Percentiles rank a stretch among this genome's conserved stretches.
phyloP scores from a whole-genome alignment of 2,797 vertebrate genomes.

The Danio aesculapii region DNA sequence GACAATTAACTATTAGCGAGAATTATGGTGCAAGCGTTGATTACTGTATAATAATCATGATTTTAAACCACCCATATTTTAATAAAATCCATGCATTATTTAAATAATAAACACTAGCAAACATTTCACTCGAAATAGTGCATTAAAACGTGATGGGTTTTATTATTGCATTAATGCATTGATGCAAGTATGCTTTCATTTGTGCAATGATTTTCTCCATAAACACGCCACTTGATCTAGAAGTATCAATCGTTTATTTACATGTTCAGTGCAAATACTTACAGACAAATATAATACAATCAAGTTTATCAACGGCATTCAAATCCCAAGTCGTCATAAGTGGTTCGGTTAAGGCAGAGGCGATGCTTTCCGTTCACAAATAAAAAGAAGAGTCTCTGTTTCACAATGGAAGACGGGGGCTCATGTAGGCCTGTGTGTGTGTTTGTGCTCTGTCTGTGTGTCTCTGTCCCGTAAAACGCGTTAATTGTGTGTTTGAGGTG shows the following conservation, averaged over 20 bases:
- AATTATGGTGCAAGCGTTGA: neutral
- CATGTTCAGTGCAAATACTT: constrained; percentile 89
- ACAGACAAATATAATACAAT: constrained; percentile 81
- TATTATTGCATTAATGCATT: no score
- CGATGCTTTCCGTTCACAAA: neutral
- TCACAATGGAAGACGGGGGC: neutral
- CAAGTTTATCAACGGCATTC: constrained; percentile 67
- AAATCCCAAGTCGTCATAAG: constrained; percentile 68
- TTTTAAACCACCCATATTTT: neutral
- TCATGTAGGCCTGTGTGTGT: neutral
- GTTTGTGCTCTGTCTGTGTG: neutral
- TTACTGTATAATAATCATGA: no score
- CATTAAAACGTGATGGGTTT: no score
- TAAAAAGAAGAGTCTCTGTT: neutral
- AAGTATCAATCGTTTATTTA: constrained; percentile 96
- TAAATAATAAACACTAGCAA: neutral
- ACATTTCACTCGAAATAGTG: no score
- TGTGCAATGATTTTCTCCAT: neutral
- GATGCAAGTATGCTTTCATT: no score
- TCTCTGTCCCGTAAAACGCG: constrained; percentile 24
- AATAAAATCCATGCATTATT: neutral
- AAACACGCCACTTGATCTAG: constrained; percentile 65
- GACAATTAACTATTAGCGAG: neutral
- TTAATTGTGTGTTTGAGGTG: neutral
- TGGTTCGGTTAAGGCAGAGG: constrained; percentile 70